Evolutionary conservation across 2,888 invertebrate genomes (phyloP).

Genomic region (Epinotia ramella): DNA sequence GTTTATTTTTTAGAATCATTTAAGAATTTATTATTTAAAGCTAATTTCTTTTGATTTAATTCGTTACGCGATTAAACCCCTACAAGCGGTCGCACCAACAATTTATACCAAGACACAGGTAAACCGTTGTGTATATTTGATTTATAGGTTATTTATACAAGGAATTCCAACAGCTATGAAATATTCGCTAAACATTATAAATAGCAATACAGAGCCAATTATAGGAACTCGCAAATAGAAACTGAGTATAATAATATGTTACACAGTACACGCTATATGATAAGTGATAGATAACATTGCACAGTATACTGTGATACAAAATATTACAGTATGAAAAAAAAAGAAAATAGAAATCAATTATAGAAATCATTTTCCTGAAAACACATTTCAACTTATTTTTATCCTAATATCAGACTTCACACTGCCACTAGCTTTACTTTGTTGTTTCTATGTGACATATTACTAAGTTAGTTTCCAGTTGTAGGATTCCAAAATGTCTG

Average conservation of each 20-base stretch:
- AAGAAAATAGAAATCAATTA: no score
- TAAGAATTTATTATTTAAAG: background rate
- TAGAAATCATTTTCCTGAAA: background rate
- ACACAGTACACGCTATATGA: no score
- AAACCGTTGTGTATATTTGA: background rate
- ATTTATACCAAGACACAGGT: background rate
- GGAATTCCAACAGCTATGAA: no score
- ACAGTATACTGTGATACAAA: no score
- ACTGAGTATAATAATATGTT: no score
- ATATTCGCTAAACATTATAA: no score
- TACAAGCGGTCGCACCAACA: background rate
- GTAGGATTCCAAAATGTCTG: conserved; percentile 65
- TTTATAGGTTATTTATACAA: conserved; percentile 26
- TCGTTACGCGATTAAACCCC: background rate
- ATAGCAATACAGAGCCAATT: no score
- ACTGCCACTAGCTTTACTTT: background rate
- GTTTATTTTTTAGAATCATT: background rate
- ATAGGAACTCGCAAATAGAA: no score
- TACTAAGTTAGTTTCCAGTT: background rate
- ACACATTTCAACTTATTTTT: background rate
- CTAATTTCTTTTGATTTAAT: background rate
- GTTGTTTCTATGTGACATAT: background rate
- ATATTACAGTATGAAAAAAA: no score
- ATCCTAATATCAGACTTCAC: background rate
- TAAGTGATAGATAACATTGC: no score